Evolutionary conservation across 2,888 invertebrate species (phyloP).

Genomic region (Leptinotarsa tumamoca): DNA sequence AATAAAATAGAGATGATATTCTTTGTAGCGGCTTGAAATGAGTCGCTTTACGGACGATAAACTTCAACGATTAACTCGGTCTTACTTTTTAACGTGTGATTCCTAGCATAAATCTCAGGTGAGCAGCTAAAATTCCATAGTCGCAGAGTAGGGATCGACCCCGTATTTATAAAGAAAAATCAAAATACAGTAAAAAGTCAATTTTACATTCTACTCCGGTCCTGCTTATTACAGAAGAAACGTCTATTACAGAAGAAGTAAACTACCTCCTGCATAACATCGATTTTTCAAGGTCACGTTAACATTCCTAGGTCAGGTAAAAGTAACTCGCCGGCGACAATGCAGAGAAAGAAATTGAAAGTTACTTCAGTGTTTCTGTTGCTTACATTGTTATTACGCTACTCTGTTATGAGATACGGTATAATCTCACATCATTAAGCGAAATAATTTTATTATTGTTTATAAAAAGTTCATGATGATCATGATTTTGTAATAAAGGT

Average conservation of each 20-base stretch:
- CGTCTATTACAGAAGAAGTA: conserved; percentile 20
- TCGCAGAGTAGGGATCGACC: too few species aligned
- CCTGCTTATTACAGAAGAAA: conserved; percentile 21
- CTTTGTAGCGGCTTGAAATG: too few species aligned
- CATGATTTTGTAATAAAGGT: conserved; percentile 35
- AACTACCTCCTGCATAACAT: conserved; percentile 30
- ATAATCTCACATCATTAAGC: conserved; percentile 35
- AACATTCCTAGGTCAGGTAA: conserved; percentile 42
- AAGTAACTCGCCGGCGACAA: conserved; percentile 32
- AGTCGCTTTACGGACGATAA: too few species aligned
- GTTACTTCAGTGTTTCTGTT: conserved; percentile 34
- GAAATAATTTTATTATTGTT: conserved; percentile 30
- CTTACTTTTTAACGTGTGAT: too few species aligned
- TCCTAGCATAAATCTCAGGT: too few species aligned
- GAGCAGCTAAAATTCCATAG: too few species aligned
- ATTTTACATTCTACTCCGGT: neutral
- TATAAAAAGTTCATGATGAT: conserved; percentile 34
- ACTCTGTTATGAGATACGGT: conserved; percentile 30
- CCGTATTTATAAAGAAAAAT: too few species aligned
- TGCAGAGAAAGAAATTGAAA: conserved; percentile 42
- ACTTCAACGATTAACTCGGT: too few species aligned
- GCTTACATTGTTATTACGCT: conserved; percentile 30
- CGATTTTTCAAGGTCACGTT: conserved; percentile 38
- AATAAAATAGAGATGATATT: too few species aligned
- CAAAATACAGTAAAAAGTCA: too few species aligned